A percentile compares a stretch with the other conserved stretches of the same genome.
Conservation (phyloP, 2,113 vertebrate genomes). For the Sinosuthora webbiana region DNA sequence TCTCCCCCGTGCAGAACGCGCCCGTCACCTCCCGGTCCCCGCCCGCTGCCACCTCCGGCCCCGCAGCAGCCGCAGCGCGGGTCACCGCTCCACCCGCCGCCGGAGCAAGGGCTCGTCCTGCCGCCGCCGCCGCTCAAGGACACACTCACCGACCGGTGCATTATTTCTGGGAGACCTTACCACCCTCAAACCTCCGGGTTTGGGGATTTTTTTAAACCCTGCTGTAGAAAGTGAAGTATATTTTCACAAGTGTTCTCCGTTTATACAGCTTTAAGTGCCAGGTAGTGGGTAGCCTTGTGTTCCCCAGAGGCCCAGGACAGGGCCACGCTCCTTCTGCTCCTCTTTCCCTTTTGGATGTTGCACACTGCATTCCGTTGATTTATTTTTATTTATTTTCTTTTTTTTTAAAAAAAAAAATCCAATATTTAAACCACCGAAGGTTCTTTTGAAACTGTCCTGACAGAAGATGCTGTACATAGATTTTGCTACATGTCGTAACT, state of each 20-base stretch:
- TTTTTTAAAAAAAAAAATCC: neutral
- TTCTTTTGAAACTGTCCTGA: neutral
- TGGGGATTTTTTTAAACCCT: neutral
- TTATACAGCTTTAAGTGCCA: constrained; percentile 56
- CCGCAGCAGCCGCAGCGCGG: neutral
- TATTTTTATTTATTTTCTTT: neutral
- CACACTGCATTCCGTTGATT: neutral
- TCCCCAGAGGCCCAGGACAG: neutral
- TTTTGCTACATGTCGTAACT: constrained; percentile 31
- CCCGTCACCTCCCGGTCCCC: neutral
- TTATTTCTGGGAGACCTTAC: neutral
- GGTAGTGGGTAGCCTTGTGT: neutral
- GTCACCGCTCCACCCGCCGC: neutral
- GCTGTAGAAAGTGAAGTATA: neutral
- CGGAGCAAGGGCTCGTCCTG: neutral
- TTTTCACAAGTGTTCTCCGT: neutral
- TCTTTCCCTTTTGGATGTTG: neutral
- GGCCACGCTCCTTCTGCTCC: neutral
- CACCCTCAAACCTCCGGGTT: neutral
- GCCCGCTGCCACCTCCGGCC: neutral
- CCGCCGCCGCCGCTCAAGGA: neutral
- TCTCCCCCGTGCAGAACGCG: neutral
- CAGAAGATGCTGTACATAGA: constrained; percentile 47
- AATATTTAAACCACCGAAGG: neutral
- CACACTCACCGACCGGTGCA: neutral